Percentiles rank a stretch among this genome's conserved stretches.
These are phyloP conservation scores for Tetranychus truncatus DNA, from an alignment of 2,888 invertebrate species.

Conservation along the genomic window DNA sequence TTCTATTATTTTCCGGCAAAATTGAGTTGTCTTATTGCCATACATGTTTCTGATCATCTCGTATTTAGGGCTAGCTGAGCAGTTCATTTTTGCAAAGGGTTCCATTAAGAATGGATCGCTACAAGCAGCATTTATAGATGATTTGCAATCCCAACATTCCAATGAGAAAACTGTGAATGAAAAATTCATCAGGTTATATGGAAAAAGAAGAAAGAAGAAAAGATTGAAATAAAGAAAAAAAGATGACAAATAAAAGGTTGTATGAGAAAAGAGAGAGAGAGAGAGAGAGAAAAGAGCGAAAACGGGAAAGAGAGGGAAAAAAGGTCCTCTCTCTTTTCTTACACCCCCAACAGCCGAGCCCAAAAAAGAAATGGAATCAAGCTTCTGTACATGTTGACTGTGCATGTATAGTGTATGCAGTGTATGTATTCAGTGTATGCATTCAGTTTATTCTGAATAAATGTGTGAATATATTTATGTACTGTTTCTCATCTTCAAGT, in stretches of 20 bases:
- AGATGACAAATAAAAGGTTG: background rate
- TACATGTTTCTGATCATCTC: conserved; percentile 21
- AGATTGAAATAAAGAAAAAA: background rate
- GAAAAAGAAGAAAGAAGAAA: background rate
- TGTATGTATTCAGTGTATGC: too few relatives aligned
- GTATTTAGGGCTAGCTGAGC: conserved; percentile 38
- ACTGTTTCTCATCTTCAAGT: background rate
- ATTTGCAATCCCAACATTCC: conserved; percentile 74
- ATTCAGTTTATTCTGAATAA: too few relatives aligned
- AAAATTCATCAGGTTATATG: background rate
- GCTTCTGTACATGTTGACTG: too few relatives aligned
- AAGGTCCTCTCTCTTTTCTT: background rate
- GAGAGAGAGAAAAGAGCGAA: background rate
- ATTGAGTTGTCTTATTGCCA: conserved; percentile 36
- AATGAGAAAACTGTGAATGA: conserved; percentile 12
- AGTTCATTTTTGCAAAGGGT: conserved; percentile 64
- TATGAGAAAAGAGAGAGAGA: background rate
- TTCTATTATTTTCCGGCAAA: conserved; percentile 66
- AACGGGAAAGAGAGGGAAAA: background rate
- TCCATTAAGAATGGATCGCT: conserved; percentile 70
- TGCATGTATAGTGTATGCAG: too few relatives aligned
- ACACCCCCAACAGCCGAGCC: background rate
- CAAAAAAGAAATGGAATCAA: background rate
- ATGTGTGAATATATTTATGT: background rate
- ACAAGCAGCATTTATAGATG: conserved; percentile 68